Evolutionary conservation across 2,888 invertebrate genomes (phyloP).

Genomic region (Polydrusus cervinus): DNA sequence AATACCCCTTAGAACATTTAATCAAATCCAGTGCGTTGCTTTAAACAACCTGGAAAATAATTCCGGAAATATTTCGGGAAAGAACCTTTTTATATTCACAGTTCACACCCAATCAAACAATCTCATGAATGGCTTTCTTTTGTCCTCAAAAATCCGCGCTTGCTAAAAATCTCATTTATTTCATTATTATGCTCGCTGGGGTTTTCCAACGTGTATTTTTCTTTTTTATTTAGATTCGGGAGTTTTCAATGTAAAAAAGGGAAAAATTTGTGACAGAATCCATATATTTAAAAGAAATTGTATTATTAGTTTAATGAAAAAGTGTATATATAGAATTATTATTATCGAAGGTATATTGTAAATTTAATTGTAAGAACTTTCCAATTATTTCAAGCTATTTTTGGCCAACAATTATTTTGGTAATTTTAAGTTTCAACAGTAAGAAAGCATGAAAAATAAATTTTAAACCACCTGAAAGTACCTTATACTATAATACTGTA

Average conservation of each 20-base stretch:
- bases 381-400: too few relatives aligned
- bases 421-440: too few relatives aligned
- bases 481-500: too few relatives aligned
- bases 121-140: constrained; percentile 23
- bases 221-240: constrained; percentile 15
- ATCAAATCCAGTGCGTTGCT: constrained; percentile 14
- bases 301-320: background rate
- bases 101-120: constrained; percentile 42
- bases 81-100: constrained; percentile 28
- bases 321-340: background rate
- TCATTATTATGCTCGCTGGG: constrained; percentile 24
- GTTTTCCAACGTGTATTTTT: constrained; percentile 11
- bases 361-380: too few relatives aligned
- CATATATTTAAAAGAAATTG: background rate
- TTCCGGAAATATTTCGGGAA: constrained; percentile 4
- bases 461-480: too few relatives aligned
- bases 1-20: background rate
- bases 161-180: constrained; percentile 25
- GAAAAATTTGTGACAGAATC: background rate
- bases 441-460: too few relatives aligned
- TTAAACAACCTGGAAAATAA: constrained; percentile 24
- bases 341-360: too few relatives aligned
- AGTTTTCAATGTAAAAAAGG: constrained; percentile 1
- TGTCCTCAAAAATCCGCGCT: constrained; percentile 23
- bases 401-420: too few relatives aligned